Conservation (phyloP, 2,797 vertebrate species). For the Clamator glandarius region DNA sequence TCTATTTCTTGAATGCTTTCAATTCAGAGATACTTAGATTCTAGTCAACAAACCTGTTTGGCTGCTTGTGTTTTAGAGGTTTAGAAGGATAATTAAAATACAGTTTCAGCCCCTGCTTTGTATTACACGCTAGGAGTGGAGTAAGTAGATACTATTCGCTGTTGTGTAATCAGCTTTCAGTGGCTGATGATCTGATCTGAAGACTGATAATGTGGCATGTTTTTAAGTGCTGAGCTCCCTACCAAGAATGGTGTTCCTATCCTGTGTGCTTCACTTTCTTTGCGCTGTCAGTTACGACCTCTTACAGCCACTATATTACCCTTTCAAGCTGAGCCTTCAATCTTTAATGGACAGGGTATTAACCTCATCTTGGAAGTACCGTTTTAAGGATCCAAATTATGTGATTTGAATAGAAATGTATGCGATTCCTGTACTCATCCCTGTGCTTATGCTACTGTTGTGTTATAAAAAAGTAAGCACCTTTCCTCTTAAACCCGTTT, state of each 20-base stretch:
- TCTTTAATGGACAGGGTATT: not conserved
- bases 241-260: not conserved
- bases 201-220: not conserved
- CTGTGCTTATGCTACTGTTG: not conserved
- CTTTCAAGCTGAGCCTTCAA: not conserved
- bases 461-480: not conserved
- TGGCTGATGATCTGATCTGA: not conserved
- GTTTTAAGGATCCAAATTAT: not conserved
- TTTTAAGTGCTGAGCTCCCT: not conserved
- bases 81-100: not conserved
- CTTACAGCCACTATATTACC: not conserved
- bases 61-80: not conserved
- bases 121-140: not conserved
- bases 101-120: not conserved
- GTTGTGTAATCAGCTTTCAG: not conserved
- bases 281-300: not conserved
- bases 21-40: not conserved
- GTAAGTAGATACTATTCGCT: not conserved
- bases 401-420: not conserved
- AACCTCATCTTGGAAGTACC: not conserved
- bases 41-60: not conserved
- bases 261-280: not conserved
- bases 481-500: not conserved
- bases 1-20: not conserved
- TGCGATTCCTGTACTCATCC: not conserved